A percentile compares a stretch with the other conserved stretches of the same genome.
These are phyloP conservation scores for Denticeps clupeoides DNA, from an alignment of 2,797 vertebrate species.

Conservation along the genomic window DNA sequence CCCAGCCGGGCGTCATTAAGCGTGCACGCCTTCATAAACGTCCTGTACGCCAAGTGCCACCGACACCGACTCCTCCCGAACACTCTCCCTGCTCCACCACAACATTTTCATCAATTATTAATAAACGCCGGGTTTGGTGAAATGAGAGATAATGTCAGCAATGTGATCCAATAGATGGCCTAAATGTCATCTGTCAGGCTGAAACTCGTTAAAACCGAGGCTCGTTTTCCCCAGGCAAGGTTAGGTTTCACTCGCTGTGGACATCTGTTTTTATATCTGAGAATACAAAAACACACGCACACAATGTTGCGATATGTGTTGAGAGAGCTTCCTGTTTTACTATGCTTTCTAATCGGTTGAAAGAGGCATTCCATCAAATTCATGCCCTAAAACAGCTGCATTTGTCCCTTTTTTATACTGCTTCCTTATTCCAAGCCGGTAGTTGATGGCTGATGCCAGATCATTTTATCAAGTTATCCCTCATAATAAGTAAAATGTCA, in stretches of 20 bases:
- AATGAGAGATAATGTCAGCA: conserved; percentile 67
- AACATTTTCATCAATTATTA: conserved; percentile 61
- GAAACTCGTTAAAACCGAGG: conserved; percentile 67
- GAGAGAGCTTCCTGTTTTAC: not conserved
- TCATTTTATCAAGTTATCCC: no score
- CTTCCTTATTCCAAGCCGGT: no score
- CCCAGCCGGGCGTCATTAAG: no score
- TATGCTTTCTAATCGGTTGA: not conserved
- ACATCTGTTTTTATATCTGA: conserved; percentile 60
- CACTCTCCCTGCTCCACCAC: conserved; percentile 19
- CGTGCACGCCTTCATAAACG: no score
- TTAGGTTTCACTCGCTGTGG: conserved; percentile 54
- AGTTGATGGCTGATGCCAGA: no score
- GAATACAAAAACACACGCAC: conserved; percentile 25
- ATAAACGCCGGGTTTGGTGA: conserved; percentile 65
- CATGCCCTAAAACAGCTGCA: no score
- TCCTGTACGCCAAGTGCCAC: no score
- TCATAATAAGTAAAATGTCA: no score
- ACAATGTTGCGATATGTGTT: conserved; percentile 42
- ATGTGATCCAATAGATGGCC: conserved; percentile 63
- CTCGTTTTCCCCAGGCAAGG: conserved; percentile 52
- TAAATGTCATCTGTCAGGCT: conserved; percentile 71
- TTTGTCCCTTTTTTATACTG: no score
- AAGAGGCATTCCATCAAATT: conserved; percentile 32
- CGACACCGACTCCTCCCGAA: conserved; percentile 6